Conservation (phyloP, 2,113 vertebrate species). For the Bombycilla garrulus region DNA sequence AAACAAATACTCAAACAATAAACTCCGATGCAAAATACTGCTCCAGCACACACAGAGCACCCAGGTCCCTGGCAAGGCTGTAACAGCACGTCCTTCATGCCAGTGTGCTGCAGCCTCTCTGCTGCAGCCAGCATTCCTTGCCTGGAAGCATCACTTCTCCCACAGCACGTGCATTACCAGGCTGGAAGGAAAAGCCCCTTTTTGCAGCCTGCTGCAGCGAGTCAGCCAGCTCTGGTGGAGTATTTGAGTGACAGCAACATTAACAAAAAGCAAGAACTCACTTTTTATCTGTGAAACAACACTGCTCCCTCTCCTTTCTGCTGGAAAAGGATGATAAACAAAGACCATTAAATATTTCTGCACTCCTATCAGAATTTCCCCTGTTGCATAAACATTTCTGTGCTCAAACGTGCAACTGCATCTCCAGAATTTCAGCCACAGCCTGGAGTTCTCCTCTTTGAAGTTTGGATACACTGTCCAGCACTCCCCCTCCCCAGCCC, state of each 20-base stretch:
- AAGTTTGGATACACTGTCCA: not conserved
- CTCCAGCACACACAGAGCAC: not conserved
- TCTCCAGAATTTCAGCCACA: not conserved
- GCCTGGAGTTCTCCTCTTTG: not conserved
- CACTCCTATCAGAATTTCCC: not conserved
- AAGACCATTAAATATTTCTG: not conserved
- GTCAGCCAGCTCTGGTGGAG: not conserved
- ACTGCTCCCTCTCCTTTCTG: not conserved
- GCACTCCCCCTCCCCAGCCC: not conserved
- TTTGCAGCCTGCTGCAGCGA: not conserved
- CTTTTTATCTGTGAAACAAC: not conserved
- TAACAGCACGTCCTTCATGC: fast-evolving
- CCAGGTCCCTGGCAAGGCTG: not conserved
- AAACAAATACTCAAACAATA: too few relatives aligned
- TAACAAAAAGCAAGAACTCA: not conserved
- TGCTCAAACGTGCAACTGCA: not conserved
- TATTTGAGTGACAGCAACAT: not conserved
- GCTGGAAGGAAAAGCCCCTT: not conserved
- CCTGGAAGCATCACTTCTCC: not conserved
- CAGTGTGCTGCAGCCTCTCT: not conserved
- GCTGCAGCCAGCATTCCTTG: not conserved
- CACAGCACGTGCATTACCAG: fast-evolving
- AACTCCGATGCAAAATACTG: not conserved
- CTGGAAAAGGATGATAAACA: not conserved
- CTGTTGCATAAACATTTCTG: not conserved